phyloP scores from a whole-genome alignment of 2,888 invertebrate genomes.

The Ophioninae sp. region DNA sequence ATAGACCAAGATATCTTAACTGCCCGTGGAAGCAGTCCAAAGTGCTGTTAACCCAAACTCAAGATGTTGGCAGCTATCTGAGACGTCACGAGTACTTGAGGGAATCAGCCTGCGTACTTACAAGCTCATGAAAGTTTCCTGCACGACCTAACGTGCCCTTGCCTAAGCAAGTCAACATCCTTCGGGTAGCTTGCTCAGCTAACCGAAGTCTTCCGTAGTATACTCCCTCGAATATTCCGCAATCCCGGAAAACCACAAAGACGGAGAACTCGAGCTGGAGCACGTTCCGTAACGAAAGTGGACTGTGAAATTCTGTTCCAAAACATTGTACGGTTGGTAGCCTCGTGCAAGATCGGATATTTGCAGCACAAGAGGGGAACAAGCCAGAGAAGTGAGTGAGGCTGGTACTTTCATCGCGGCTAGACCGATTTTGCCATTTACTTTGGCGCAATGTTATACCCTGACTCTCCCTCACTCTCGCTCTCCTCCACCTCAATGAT shows the following conservation, averaged over 20 bases:
- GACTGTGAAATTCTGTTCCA: background rate
- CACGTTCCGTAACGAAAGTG: background rate
- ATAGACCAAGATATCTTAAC: background rate
- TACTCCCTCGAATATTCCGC: background rate
- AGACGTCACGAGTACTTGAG: background rate
- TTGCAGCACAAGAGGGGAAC: background rate
- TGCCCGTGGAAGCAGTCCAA: background rate
- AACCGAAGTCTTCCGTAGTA: background rate
- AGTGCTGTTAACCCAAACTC: too few species aligned
- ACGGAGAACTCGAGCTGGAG: background rate
- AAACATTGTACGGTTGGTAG: background rate
- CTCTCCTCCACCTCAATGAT: slow-evolving; percentile 23
- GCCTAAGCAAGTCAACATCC: background rate
- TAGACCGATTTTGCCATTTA: slow-evolving; percentile 43
- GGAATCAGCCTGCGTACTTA: background rate
- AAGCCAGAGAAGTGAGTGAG: slow-evolving; percentile 7
- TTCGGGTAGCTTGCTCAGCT: background rate
- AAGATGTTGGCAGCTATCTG: background rate
- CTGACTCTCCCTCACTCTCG: slow-evolving; percentile 6
- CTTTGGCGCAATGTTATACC: slow-evolving; percentile 46
- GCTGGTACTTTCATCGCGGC: slow-evolving; percentile 45
- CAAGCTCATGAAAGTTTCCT: background rate
- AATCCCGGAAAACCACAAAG: background rate
- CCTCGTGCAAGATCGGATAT: background rate
- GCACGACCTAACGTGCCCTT: background rate